Evolutionary conservation across 1,140 invertebrate genomes (phyloP), one percentile per base, ranked within the genome.

Genomic region (Monochamus saltuarius): DNA sequence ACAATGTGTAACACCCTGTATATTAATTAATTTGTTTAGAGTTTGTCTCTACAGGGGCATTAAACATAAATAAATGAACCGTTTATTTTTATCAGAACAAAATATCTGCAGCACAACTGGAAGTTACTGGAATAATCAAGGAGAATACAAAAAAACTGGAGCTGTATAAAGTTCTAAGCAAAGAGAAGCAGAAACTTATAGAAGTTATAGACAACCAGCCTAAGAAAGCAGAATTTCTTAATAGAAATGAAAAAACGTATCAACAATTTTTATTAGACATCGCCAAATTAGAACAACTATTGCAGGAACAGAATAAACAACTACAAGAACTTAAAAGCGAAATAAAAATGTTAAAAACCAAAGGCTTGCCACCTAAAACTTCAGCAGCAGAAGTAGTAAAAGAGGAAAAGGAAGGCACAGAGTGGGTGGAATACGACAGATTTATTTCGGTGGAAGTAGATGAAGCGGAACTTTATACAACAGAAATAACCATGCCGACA

Each of bases 141-240:
- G 75, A 79, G 35, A 84, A 84, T 59, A 84, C 84, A 0, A 78
- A 83, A 51, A 83, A 82, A 58, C 62, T 83, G n/a, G 83, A 81
- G 62, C 74, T 85, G 8, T 39, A 85, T 1, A 77, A 79, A 0
- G 71, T 83, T 19, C 69, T 87, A n/a, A 78, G 80, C 35, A 80
- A 82, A 51, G 83, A 87, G 65, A 79, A 81, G 57, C 71, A 75
- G 1, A 76, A 82, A 40, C 66, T 86, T 2, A 62, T 66, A 1
- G 74, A 76, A 52, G 38, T 81, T 8, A 54, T 81, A 8, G 71
- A 79, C 11, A 52, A 65, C 29, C 80, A 81, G 61, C 59, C 70
- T 10, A 75, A 75, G 36, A 77, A 76, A 61, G 69, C 66, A 50
- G 67, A 68, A 16, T 75, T 74, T 55, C 68, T 74, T 54, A 62